Percentiles rank a stretch among this genome's conserved stretches.
phyloP scores from a whole-genome alignment of 1,140 invertebrate genomes.

The Drosophila novamexicana region DNA sequence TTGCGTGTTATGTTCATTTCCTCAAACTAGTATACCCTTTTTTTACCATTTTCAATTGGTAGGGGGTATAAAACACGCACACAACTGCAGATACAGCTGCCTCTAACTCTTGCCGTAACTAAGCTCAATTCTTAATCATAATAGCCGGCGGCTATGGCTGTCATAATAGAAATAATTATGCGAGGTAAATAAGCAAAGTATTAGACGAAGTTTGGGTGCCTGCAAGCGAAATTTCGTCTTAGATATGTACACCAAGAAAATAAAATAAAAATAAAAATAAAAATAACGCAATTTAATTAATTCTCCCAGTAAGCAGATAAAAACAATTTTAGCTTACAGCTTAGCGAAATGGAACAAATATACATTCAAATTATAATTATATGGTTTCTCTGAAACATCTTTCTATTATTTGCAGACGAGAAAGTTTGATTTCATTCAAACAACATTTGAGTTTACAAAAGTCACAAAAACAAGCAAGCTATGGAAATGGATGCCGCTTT shows the following conservation, averaged over 20 bases:
- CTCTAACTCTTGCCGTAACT: constrained; percentile 42
- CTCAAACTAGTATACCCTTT: too few relatives aligned
- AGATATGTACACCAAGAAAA: constrained; percentile 16
- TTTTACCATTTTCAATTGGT: too few relatives aligned
- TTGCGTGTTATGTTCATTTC: too few relatives aligned
- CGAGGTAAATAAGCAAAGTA: constrained; percentile 65
- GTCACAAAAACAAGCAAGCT: neutral
- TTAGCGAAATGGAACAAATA: neutral
- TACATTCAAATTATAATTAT: neutral
- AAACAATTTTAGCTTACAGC: constrained; percentile 12
- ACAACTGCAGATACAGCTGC: too few relatives aligned
- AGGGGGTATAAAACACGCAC: too few relatives aligned
- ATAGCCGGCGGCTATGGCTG: constrained; percentile 53
- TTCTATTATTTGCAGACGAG: neutral
- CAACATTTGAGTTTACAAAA: neutral
- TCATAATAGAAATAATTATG: constrained; percentile 59
- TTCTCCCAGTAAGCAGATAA: constrained; percentile 5
- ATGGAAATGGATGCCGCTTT: neutral
- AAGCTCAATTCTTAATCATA: constrained; percentile 53
- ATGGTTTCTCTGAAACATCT: neutral
- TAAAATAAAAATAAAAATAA: constrained; percentile 5
- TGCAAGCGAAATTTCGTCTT: constrained; percentile 34
- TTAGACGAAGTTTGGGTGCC: constrained; percentile 39
- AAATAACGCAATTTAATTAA: constrained; percentile 39
- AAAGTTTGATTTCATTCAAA: neutral